phyloP scores from a whole-genome alignment of 2,113 vertebrate species.

The Cryptotis parvus region DNA sequence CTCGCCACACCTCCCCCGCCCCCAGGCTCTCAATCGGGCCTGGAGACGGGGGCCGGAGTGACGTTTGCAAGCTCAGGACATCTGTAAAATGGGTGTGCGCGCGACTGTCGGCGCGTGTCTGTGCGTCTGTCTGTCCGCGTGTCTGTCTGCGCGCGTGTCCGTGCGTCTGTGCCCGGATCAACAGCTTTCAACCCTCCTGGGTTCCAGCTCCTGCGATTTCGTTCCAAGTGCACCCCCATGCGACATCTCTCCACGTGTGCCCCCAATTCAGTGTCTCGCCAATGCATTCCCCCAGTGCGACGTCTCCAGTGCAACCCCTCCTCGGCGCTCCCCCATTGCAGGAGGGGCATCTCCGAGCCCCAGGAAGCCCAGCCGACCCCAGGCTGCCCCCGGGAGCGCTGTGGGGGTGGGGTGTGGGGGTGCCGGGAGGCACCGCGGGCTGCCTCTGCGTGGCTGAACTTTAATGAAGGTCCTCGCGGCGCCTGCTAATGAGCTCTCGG shows the following conservation, averaged over 20 bases:
- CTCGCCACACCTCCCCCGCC: neutral
- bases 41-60: neutral
- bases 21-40: neutral
- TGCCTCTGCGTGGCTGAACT: neutral
- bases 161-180: no score
- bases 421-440: no score
- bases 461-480: slow-evolving; percentile 55
- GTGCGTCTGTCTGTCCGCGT: no score
- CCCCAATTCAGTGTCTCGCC: no score
- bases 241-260: no score
- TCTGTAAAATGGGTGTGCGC: neutral
- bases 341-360: neutral
- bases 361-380: no score
- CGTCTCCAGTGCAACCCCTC: no score
- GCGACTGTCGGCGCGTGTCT: no score
- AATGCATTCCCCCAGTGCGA: no score
- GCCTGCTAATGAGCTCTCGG: neutral
- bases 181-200: neutral
- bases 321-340: neutral
- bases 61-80: neutral
- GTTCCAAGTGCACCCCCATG: no score
- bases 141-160: no score
- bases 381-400: neutral
- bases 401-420: no score
- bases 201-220: neutral